Base-by-base conservation (phyloP, 2,888 invertebrate genomes). In the Drosophila imparisetae region DNA sequence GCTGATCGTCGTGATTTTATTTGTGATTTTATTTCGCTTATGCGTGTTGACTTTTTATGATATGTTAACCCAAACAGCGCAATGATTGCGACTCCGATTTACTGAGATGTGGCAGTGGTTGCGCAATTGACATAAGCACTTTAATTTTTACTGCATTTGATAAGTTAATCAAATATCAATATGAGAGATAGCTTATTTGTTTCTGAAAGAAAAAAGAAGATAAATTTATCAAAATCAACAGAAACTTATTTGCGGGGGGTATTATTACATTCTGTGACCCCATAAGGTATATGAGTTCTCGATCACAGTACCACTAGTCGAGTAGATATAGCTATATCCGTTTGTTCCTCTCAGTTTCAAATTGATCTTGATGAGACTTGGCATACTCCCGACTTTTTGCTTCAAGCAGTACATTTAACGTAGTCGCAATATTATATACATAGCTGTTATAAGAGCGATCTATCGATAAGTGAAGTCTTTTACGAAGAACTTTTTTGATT, bases 31-130 rank as follows among this genome's bases (percentile, higher is more conserved):
- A 11, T 8, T 54, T 13, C 27, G 74, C 53, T 69, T 40, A 63
- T 73, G 62, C 69, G 45, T 18, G n/a, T 7, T 3, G 18, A 1
- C 32, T 36, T n/a, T 49, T 60, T 15, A 27, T 10, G 55, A 67
- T 4, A 18, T 48, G 4, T 6, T 11, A 54, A 36, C 34, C 15
- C 10, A 5, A 21, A n/a, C n/a, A 11, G n/a, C 4, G 1, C 40
- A 10, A 40, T 10, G n/a, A 21, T 40, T 40, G 4, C n/a, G 40
- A 21, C 21, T 21, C 21, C 21, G 21, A 45, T 7, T 7, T 21
- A n/a, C 10, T n/a, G 40, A n/a, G n/a, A n/a, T 40, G n/a, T 40
- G n/a, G n/a, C 4, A 10, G 4, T 40, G 10, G 4, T 10, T n/a
- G 4, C 40, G 4, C 10, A 40, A 40, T 38, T 8, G 4, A 8